Evolutionary conservation across 2,797 vertebrate genomes (phyloP).

Genomic region (Neostethus bicornis): DNA sequence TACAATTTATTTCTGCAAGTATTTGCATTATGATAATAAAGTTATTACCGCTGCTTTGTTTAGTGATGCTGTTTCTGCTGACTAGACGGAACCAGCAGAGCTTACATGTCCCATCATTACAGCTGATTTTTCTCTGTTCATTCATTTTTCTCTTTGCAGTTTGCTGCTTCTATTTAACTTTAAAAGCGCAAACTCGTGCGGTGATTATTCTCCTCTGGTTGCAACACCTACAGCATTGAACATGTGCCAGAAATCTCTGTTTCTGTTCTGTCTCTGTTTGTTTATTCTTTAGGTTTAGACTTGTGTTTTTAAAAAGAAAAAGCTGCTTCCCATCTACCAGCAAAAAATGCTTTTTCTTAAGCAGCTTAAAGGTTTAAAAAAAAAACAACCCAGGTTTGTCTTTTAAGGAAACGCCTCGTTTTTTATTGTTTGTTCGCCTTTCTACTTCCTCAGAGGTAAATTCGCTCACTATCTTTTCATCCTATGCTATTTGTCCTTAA

Average conservation of each 20-base stretch:
- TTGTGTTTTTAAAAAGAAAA: slow-evolving; percentile 11
- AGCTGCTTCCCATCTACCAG: not conserved
- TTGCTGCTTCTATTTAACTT: slow-evolving; percentile 3
- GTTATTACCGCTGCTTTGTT: slow-evolving; percentile 23
- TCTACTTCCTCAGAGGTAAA: slow-evolving; percentile 30
- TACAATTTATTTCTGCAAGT: slow-evolving; percentile 36
- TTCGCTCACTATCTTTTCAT: slow-evolving; percentile 38
- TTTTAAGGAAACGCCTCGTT: slow-evolving; percentile 33
- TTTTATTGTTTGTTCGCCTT: slow-evolving; percentile 29
- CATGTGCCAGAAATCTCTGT: not conserved
- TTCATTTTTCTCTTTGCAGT: not conserved
- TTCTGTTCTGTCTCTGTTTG: slow-evolving; percentile 7
- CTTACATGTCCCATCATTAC: slow-evolving; percentile 20
- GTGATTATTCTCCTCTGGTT: slow-evolving; percentile 17
- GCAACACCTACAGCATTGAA: slow-evolving; percentile 3
- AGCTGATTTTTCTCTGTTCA: slow-evolving; percentile 23
- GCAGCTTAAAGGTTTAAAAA: slow-evolving; percentile 28
- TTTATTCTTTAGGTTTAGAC: slow-evolving; percentile 8
- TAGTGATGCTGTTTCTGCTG: slow-evolving; percentile 42
- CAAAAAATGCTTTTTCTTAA: slow-evolving; percentile 5
- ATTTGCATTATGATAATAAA: slow-evolving; percentile 36
- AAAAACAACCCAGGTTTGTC: slow-evolving; percentile 31
- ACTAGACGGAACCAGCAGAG: slow-evolving; percentile 46
- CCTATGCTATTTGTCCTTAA: slow-evolving; percentile 37
- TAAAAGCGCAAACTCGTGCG: not conserved